Evolutionary conservation across 1,140 invertebrate species (phyloP).

Genomic region (Bombus waltoni): DNA sequence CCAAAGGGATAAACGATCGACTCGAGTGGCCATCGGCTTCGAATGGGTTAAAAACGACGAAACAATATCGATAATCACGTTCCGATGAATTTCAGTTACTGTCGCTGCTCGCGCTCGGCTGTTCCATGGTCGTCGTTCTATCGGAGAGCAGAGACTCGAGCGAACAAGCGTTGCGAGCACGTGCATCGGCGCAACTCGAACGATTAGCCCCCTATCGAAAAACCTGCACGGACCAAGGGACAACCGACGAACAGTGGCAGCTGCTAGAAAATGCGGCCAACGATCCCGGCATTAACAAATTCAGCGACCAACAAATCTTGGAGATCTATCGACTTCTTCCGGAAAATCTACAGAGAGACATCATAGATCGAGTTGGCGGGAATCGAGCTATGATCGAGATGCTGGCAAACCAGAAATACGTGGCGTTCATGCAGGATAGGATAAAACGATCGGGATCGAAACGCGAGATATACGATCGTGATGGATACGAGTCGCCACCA

Average conservation of each 20-base stretch:
- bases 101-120: constrained; percentile 69
- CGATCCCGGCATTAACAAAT: neutral
- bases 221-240: neutral
- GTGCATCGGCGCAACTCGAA: constrained; percentile 76
- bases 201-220: constrained; percentile 75
- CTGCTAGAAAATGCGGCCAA: neutral
- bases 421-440: constrained; percentile 71
- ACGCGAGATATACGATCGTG: neutral
- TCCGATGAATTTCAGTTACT: constrained; percentile 67
- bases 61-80: neutral
- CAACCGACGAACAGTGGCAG: constrained; percentile 18
- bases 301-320: constrained; percentile 33
- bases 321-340: constrained; percentile 48
- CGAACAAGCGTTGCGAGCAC: constrained; percentile 58
- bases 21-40: no score
- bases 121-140: constrained; percentile 55
- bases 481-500: neutral
- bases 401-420: constrained; percentile 67
- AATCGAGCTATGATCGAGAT: constrained; percentile 53
- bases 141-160: constrained; percentile 43
- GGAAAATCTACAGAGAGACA: constrained; percentile 10
- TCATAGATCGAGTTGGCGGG: constrained; percentile 64
- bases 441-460: constrained; percentile 67
- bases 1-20: no score
- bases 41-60: no score